Conservation (phyloP, 2,113 vertebrate genomes). For the Mus spicilegus region DNA sequence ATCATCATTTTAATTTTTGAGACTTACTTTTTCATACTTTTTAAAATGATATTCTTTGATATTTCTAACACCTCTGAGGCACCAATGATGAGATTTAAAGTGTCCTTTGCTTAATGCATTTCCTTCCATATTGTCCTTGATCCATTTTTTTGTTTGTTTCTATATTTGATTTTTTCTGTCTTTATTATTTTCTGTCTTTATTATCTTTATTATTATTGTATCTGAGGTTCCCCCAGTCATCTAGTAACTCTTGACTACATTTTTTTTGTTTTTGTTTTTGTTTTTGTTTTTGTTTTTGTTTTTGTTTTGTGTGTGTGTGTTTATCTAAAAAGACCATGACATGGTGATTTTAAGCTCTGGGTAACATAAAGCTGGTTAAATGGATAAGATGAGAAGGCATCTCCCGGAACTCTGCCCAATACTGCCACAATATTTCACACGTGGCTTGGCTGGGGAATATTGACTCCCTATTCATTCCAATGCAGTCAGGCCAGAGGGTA, state of each 20-base stretch:
- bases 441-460: no score
- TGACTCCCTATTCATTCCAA: no score
- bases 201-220: no score
- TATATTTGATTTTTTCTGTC: neutral
- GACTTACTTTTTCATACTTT: neutral
- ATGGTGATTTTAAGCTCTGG: neutral
- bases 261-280: no score
- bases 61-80: neutral
- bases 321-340: neutral
- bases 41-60: neutral
- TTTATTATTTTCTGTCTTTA: neutral
- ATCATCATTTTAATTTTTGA: neutral
- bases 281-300: no score
- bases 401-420: no score
- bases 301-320: no score
- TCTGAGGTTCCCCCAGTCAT: neutral
- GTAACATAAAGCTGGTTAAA: neutral
- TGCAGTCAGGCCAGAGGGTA: no score
- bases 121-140: neutral
- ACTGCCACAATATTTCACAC: no score
- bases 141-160: neutral
- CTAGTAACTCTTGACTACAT: neutral
- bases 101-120: neutral
- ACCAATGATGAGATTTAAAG: neutral
- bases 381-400: no score